Conservation (phyloP, 2,113 vertebrate species). For the Camelus dromedarius region DNA sequence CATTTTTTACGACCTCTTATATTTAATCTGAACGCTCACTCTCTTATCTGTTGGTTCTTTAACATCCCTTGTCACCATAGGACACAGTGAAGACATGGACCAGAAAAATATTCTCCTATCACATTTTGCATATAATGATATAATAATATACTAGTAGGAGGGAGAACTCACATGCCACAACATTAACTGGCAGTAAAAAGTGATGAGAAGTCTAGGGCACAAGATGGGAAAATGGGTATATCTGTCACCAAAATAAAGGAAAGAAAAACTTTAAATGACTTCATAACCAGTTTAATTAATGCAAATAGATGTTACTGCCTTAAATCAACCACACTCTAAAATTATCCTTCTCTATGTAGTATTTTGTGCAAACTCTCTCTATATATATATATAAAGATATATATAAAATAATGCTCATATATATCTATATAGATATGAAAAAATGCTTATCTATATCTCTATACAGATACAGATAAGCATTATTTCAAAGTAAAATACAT, state of each 20-base stretch:
- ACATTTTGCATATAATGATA: background rate
- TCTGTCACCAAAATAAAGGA: background rate
- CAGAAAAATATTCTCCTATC: background rate
- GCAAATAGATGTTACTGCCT: background rate
- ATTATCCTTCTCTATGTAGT: background rate
- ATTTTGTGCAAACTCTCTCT: background rate
- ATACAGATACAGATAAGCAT: background rate
- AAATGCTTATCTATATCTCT: no score
- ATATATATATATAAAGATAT: no score
- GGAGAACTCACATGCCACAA: background rate
- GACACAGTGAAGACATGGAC: background rate
- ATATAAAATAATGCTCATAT: no score
- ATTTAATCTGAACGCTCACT: background rate
- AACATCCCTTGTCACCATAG: background rate
- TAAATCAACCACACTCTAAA: slow-evolving; percentile 1
- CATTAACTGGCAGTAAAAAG: background rate
- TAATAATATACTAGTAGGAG: background rate
- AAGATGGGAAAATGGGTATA: background rate
- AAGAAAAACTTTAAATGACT: background rate
- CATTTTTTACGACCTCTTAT: background rate
- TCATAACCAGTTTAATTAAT: background rate
- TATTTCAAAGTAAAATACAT: slow-evolving; percentile 56
- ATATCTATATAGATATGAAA: no score
- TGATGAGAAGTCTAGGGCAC: background rate
- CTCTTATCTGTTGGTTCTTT: background rate